Conservation (phyloP, 1,140 invertebrate genomes). For the Stenopsyche tienmushanensis region DNA sequence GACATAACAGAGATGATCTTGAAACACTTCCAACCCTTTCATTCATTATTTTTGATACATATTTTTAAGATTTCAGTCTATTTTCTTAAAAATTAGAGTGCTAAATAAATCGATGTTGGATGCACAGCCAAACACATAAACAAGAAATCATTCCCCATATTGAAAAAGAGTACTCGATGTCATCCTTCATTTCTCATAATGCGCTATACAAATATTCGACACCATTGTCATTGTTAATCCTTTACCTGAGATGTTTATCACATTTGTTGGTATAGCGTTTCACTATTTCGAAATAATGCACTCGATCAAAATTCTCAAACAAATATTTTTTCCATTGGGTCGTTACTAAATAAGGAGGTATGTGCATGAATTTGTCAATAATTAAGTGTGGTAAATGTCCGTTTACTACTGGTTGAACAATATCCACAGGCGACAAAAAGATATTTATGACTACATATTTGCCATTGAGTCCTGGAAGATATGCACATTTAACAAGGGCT, state of each 20-base stretch:
- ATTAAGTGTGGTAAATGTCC: no score
- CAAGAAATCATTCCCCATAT: neutral
- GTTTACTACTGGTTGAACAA: no score
- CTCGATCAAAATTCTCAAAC: no score
- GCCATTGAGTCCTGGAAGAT: neutral
- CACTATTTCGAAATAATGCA: neutral
- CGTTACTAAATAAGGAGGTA: no score
- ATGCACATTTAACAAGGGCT: neutral
- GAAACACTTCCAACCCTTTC: neutral
- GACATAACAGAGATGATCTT: no score
- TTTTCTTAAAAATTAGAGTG: neutral
- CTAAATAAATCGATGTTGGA: neutral
- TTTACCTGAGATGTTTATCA: constrained; percentile 4
- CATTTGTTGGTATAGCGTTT: constrained; percentile 5
- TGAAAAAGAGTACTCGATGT: no score
- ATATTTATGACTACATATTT: neutral
- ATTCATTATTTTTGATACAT: neutral
- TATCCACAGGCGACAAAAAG: neutral
- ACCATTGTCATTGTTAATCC: constrained; percentile 8
- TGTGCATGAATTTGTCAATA: no score
- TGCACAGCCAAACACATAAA: neutral
- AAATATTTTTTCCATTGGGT: no score
- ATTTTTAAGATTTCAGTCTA: neutral
- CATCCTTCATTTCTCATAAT: neutral
- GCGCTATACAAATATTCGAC: neutral